Conservation (phyloP, 2,113 vertebrate species). For the Silurus asotus region DNA sequence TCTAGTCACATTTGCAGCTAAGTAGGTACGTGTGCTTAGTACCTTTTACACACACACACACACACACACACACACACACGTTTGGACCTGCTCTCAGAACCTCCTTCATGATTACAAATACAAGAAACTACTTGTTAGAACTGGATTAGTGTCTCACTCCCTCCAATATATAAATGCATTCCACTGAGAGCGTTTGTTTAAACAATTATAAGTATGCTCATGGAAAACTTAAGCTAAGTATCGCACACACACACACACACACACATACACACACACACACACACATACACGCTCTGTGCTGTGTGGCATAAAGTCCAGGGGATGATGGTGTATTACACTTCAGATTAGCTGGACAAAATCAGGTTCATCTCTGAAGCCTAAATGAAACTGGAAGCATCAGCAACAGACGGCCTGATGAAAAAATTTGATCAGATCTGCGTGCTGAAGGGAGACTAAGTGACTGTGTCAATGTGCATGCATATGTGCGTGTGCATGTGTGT, state of each 20-base stretch:
- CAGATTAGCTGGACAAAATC: not conserved
- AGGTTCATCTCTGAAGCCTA: not conserved
- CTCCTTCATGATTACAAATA: not conserved
- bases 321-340: not conserved
- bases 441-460: constrained; percentile 14
- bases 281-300: not conserved
- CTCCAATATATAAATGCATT: not conserved
- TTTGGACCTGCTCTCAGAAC: not conserved
- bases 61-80: not conserved
- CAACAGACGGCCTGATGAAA: constrained; percentile 16
- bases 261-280: too few species aligned
- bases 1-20: constrained; percentile 24
- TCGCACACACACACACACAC: not conserved
- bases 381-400: not conserved
- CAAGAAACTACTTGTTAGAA: not conserved
- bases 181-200: not conserved
- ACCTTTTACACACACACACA: not conserved
- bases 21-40: constrained; percentile 9
- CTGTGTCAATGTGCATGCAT: not conserved
- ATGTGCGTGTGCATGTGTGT: constrained; percentile 19
- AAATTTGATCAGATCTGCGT: constrained; percentile 17
- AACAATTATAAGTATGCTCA: not conserved
- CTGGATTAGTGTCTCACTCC: not conserved
- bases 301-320: not conserved
- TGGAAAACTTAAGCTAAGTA: too few species aligned